These are phyloP conservation scores for Antechinus stuartii DNA, from an alignment of 2,113 vertebrate species.

Conservation along the genomic window DNA sequence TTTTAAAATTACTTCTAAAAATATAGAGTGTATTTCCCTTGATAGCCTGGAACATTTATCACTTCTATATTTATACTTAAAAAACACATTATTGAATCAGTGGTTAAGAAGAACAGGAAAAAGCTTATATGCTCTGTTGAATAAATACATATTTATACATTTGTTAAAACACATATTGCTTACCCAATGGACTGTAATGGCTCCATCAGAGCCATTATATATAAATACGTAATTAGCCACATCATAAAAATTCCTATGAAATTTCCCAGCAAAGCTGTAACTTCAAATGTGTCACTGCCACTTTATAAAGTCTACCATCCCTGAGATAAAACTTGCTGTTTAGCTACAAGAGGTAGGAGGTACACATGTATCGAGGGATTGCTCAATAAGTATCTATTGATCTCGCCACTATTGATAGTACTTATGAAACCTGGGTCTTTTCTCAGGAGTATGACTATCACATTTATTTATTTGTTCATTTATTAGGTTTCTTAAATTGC, in stretches of 20 bases:
- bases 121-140: conserved; percentile 78
- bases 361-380: not conserved
- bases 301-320: conserved; percentile 49
- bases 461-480: conserved; percentile 32
- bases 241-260: conserved; percentile 75
- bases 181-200: conserved; percentile 70
- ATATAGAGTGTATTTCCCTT: conserved; percentile 76
- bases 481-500: conserved; percentile 25
- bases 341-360: not conserved
- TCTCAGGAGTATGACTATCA: conserved; percentile 23
- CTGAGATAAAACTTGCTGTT: conserved; percentile 48
- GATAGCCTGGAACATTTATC: conserved; percentile 69
- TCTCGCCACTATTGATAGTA: not conserved
- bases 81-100: conserved; percentile 82
- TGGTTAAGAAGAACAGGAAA: conserved; percentile 79
- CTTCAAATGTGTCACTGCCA: conserved; percentile 57
- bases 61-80: conserved; percentile 77
- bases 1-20: conserved; percentile 71
- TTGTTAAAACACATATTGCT: conserved; percentile 81
- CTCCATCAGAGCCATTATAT: conserved; percentile 70
- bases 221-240: conserved; percentile 82
- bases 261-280: conserved; percentile 74
- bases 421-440: conserved; percentile 1
- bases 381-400: conserved; percentile 17
- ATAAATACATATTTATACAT: conserved; percentile 84